Evolutionary conservation across 2,888 invertebrate genomes (phyloP), one percentile per base, ranked within the genome.

Genomic region (Catocala sponsa): DNA sequence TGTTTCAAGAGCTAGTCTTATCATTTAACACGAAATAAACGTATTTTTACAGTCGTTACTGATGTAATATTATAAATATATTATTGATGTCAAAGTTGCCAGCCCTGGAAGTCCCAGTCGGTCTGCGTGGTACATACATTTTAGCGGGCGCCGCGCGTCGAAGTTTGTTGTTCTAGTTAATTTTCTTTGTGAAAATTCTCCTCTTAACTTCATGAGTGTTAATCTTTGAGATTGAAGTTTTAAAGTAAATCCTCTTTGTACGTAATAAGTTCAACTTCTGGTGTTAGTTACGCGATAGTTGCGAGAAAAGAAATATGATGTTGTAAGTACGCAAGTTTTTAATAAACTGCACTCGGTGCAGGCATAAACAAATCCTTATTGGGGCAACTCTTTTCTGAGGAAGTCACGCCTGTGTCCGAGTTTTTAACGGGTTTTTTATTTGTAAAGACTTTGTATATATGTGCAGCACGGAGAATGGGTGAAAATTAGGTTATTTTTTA

Each of bases 101-200:
- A 68, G 6, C 68, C 65, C 63, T 76, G 50, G 12, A 32, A 13
- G 57, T 48, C 50, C 62, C 66, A 70, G 70, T 74, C 56, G 49
- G 63, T 59, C 61, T 58, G 61, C 52, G 59, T 32, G 44, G 55
- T 68, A 72, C 71, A 69, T 65, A 76, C 63, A 79, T 70, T 67
- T 65, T 55, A 68, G 61, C 59, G 48, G 59, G 55, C 59, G 60
- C 65, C 65, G 50, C 71, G 60, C 68, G 60, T 65, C 60, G 52
- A 80, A 82, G 65, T 80, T 78, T 77, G 76, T 76, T 76, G 73
- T 66, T 69, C 67, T 44, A 77, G 74, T 75, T 78, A 78, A 80
- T 79, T 83, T 82, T 84, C 83, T 79, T 82, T 79, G 82, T 76
- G 74, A 79, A 78, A 76, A 78, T 81, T 78, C 75, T 71, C 74